Evolutionary conservation across 2,797 vertebrate genomes (phyloP), one percentile per base, ranked within the genome.

Genomic region (Kryptolebias ocellatus): DNA sequence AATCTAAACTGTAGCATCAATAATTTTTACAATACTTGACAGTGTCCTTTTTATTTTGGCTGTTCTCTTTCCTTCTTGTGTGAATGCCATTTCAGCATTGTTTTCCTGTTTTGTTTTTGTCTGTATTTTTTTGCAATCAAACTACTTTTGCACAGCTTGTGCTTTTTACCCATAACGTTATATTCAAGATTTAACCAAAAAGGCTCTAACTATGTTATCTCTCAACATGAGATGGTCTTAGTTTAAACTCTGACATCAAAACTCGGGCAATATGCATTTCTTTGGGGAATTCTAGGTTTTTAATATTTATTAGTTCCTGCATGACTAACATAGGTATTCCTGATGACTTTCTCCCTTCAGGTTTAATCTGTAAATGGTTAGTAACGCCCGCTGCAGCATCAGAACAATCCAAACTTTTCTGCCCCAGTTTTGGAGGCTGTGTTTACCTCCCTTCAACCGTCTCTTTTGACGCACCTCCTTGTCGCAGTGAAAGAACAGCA

Each of bases 401-500:
- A 80, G 80, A 80, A 87, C 79, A 78, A 87, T 84, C 63, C 55
- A 56, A 90, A 89, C 74, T 89, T 91, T 79, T 78, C 76, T 77
- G 84, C 65, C 83, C 87, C 83, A 90, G 71, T 91, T 90, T 85
- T 76, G 53, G 57, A 53, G 49, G 57, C 50, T 76, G 62, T 68
- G 64, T 83, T 78, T 80, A 56, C 55, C 67, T 77, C 63, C 68
- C 75, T 85, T 83, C 74, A 85, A 79, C 79, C 73, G 29, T 83
- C 78, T 79, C 77, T 81, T 84, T 90, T 84, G 76, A 77, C 87
- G 81, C 80, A 86, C 80, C 83, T 91, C 84, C 83, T 74, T 88
- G 84, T 85, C 31, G 50, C 76, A 79, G 79, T 60, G 86, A 89
- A 83, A 79, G 89, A 91, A 83, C 85, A 70, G 92, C 92, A 95